Evolutionary conservation across 2,888 invertebrate genomes (phyloP), one percentile per base, ranked within the genome.

Genomic region (Imbricaverruca yamaguchii): DNA sequence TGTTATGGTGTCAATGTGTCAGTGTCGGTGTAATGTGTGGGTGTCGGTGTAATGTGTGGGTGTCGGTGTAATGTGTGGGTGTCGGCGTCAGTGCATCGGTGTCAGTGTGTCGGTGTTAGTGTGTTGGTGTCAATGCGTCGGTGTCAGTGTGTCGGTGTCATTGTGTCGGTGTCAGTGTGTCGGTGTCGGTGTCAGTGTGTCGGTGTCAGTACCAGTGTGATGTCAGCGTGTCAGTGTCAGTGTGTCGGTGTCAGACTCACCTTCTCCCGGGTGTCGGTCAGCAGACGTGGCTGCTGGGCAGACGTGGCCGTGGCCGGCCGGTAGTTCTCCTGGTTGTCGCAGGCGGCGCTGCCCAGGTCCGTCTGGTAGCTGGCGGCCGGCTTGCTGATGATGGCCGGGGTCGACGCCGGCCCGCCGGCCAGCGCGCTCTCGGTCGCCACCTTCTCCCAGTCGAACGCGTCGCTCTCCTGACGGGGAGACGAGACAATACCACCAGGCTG

Each of bases 371-470:
- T 57, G 53, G 67, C 80, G 39, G 74, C 83, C 13, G 85, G 86
- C 82, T 85, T 85, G 65, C 85, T 85, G 80, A 85, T 85, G 80
- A 85, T 84, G 23, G 86, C 86, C 13, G 86, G 85, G 59, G 86
- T 85, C 61, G 85, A 85, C 63, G 85, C 85, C n/a, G 85, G 85
- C 59, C 85, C 84, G n/a, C 85, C 85, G 59, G 84, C 84, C 7
- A 85, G 85, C 59, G 84, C 83, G 69, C 85, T 85, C 82, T 86
- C 86, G 8, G 85, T 85, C 82, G 85, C 85, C 59, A 85, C 85
- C 85, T 87, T 96, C 89, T 98, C 98, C 97, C 98, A 98, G 87
- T 98, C 98, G 87, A 93, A 98, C 0, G 95, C 95, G 89, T 98
- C 98, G 0, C 92, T 90, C 83, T 96, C 94, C 84, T 94, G 67